Percentiles rank a stretch among this genome's conserved stretches.
phyloP scores from a whole-genome alignment of 2,113 vertebrate species.

The Paracanthobrama guichenoti region DNA sequence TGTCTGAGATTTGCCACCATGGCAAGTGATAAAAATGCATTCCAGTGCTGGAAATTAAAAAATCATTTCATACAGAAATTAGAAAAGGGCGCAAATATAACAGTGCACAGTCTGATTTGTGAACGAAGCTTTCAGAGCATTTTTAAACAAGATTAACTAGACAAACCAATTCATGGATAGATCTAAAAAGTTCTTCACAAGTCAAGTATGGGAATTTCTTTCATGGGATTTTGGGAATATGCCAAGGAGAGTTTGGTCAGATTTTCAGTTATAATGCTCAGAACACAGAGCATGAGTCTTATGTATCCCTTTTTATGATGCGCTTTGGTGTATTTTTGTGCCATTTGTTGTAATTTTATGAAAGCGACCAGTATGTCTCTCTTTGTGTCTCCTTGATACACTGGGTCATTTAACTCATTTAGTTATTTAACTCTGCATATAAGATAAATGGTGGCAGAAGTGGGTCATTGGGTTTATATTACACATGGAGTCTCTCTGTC shows the following conservation, averaged over 20 bases:
- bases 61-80: no score
- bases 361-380: background rate
- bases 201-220: background rate
- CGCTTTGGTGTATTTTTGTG: background rate
- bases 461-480: conserved; percentile 10
- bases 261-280: background rate
- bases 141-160: background rate
- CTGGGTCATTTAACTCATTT: background rate
- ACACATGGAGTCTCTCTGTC: background rate
- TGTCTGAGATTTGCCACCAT: no score
- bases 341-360: background rate
- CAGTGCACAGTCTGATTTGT: background rate
- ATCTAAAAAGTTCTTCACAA: background rate
- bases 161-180: background rate
- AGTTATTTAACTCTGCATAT: background rate
- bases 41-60: no score
- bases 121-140: background rate
- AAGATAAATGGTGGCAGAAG: background rate
- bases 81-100: no score
- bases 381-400: background rate
- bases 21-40: no score
- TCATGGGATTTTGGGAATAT: background rate
- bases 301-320: background rate
- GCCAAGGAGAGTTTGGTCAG: background rate
- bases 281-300: background rate